These are phyloP conservation scores for Pandion haliaetus DNA, from an alignment of 2,113 vertebrate species.

Conservation along the genomic window DNA sequence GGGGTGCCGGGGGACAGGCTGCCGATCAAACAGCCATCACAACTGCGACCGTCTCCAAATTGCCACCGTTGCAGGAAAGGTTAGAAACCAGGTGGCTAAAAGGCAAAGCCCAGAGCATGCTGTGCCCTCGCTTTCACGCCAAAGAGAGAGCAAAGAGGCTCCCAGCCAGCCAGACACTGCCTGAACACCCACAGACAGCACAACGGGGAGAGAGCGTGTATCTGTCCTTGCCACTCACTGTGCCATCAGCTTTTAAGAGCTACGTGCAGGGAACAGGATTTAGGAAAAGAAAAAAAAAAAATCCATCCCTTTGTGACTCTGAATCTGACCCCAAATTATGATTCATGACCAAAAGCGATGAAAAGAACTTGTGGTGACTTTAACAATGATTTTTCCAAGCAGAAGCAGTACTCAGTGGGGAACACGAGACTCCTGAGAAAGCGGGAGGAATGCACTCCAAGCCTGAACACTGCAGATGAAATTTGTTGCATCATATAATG, in stretches of 20 bases:
- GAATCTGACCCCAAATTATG: background rate
- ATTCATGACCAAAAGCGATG: background rate
- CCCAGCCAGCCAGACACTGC: background rate
- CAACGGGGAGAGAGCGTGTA: background rate
- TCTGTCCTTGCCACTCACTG: background rate
- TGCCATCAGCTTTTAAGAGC: background rate
- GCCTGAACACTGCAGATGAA: background rate
- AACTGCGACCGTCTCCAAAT: background rate
- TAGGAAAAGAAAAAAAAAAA: background rate
- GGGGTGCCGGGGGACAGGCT: background rate
- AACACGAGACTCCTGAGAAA: constrained; percentile 11
- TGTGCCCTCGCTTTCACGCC: background rate
- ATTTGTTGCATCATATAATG: background rate
- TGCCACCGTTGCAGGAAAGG: background rate
- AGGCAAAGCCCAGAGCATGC: background rate
- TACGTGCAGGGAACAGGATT: background rate
- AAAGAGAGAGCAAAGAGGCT: background rate
- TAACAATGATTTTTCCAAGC: background rate
- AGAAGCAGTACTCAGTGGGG: background rate
- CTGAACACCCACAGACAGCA: background rate
- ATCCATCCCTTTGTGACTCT: background rate
- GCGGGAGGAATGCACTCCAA: background rate
- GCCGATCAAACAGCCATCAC: background rate
- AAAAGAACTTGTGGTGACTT: background rate
- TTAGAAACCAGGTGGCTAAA: background rate